Base-by-base conservation (phyloP, 2,888 invertebrate genomes). In the Eremobia ochroleuca region DNA sequence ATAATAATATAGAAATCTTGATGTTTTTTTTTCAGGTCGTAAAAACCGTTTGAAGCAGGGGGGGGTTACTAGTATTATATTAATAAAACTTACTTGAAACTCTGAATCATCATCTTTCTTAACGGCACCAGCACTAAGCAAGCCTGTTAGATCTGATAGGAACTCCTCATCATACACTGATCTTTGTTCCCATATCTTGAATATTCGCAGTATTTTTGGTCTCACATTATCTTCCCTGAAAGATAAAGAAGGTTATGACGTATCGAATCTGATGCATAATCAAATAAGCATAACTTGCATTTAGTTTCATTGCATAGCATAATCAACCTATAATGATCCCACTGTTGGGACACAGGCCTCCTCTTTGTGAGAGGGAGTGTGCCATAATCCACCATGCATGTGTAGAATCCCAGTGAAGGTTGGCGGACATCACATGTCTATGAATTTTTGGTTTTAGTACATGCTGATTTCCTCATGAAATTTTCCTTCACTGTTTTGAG, bases 161-260 rank as follows among this genome's bases (percentile, higher is more conserved):
- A 99, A 99, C 91, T 98, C 98, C 90, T 98, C 98, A 93, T 98
- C 98, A 93, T 99, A 99, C 31, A 99, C 98, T 66, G 98, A 98
- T 86, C 99, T 97, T 92, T 99, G 99, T 93, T 99, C 98, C 99
- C 99, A 99, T 88, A 99, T 99, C 93, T 98, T 98, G 92, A 99
- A 99, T 89, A 99, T 99, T 79, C 99, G 97, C 73, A 98, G 96
- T 73, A 99, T 98, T 93, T 98, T 98, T 81, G 98, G 97, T 87
- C 98, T 98, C 2, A 99, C 99, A 93, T 98, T 98, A 85, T 99
- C 98, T 95, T 99, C 99, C 89, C 99, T 98, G 94, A 25, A 95
- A 95, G 40, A n/a, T 34, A 9, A 34, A 52, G 0, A 31, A 3
- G 34, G 6, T 34, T 11, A 59, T 21, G 11, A 21, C 9, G 8